These are phyloP conservation scores for Tenebrio molitor DNA, from an alignment of 1,140 invertebrate genomes.

Conservation along the genomic window DNA sequence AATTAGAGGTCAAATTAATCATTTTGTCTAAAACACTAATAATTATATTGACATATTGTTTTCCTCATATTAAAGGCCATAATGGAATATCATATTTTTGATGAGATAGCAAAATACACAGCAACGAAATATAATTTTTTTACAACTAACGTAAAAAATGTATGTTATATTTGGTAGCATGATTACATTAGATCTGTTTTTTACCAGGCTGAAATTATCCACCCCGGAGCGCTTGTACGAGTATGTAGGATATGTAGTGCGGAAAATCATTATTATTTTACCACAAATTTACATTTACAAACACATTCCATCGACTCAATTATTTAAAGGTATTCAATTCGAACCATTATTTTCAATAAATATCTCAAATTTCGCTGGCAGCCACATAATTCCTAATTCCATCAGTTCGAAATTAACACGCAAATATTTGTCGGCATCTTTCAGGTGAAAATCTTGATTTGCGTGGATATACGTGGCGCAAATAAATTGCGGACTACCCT, in stretches of 20 bases:
- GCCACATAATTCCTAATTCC: slow-evolving; percentile 21
- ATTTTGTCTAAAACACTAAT: no score
- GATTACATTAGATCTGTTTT: background rate
- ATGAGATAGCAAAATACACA: no score
- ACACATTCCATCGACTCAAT: slow-evolving; percentile 16
- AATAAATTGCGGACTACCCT: slow-evolving; percentile 21
- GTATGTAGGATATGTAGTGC: no score
- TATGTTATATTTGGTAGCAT: no score
- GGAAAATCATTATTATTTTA: slow-evolving; percentile 25
- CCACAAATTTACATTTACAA: background rate
- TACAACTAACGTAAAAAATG: no score
- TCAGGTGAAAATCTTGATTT: slow-evolving; percentile 23
- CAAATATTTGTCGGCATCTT: slow-evolving; percentile 28
- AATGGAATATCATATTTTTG: no score
- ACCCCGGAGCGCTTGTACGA: no score
- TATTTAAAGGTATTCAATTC: slow-evolving; percentile 28
- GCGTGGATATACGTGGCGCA: slow-evolving; percentile 7
- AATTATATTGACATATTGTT: no score
- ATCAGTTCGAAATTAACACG: slow-evolving; percentile 30
- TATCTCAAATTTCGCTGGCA: background rate
- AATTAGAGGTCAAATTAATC: no score
- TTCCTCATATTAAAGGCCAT: no score
- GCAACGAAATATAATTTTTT: no score
- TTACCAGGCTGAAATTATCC: background rate
- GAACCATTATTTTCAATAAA: background rate